Evolutionary conservation across 2,113 vertebrate species (phyloP).

Genomic region (Chloropsis hardwickii): DNA sequence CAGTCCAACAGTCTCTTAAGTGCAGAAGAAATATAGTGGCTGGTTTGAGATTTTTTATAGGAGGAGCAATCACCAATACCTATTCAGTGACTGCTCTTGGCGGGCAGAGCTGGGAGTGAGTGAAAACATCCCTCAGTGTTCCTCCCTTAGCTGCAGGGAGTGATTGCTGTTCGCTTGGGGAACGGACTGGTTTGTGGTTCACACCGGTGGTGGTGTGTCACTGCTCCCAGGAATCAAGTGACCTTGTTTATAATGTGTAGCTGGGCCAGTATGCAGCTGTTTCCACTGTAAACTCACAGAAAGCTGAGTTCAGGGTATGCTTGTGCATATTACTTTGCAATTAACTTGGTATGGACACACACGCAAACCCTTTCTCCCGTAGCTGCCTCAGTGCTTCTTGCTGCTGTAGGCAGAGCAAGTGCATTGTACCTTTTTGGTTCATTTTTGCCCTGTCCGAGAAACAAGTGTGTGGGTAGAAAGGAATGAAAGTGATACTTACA

Average conservation of each 20-base stretch:
- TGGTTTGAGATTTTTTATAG: background rate
- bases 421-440: fast-evolving
- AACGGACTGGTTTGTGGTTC: background rate
- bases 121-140: background rate
- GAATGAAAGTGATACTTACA: background rate
- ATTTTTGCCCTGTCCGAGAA: background rate
- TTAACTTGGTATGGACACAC: background rate
- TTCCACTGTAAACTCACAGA: slow-evolving; percentile 7
- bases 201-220: background rate
- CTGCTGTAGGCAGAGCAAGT: background rate
- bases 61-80: background rate
- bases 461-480: background rate
- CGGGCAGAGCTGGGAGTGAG: background rate
- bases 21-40: background rate
- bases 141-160: background rate
- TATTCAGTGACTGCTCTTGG: background rate
- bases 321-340: background rate
- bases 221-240: background rate
- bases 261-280: background rate
- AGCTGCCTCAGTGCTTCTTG: background rate
- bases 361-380: background rate
- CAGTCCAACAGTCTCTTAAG: background rate
- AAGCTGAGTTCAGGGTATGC: background rate
- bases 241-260: background rate
- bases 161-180: background rate